These are phyloP conservation scores for Deroptyus accipitrinus DNA, from an alignment of 2,113 vertebrate species.

Conservation along the genomic window DNA sequence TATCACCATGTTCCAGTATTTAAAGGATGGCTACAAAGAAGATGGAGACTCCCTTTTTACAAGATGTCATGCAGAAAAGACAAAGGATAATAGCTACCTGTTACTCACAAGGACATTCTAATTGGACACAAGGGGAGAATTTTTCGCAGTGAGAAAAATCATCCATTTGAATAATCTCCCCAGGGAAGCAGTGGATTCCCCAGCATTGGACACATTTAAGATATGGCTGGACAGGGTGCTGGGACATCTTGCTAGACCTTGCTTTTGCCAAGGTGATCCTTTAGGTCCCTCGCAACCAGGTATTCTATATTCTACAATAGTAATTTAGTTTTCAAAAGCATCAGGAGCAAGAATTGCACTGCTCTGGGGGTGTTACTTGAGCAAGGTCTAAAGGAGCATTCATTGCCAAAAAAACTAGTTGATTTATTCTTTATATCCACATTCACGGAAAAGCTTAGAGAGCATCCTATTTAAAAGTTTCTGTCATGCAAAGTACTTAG, in stretches of 20 bases:
- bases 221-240: not conserved
- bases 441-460: not conserved
- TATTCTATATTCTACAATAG: not conserved
- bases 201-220: not conserved
- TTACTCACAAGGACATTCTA: not conserved
- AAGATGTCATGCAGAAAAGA: not conserved
- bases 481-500: not conserved
- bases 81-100: not conserved
- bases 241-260: not conserved
- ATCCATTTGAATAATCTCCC: not conserved
- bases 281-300: not conserved
- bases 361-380: not conserved
- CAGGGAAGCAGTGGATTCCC: not conserved
- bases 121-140: not conserved
- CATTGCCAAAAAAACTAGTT: not conserved
- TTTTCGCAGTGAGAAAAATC: not conserved
- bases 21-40: not conserved
- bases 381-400: not conserved
- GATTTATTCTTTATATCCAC: not conserved
- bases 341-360: not conserved
- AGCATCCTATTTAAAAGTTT: not conserved
- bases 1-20: not conserved
- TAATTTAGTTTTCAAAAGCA: not conserved
- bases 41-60: not conserved
- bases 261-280: not conserved